Percentiles rank a stretch among this genome's conserved stretches.
Evolutionary conservation across 2,888 invertebrate species (phyloP).

Genomic region (Idaea aversata): DNA sequence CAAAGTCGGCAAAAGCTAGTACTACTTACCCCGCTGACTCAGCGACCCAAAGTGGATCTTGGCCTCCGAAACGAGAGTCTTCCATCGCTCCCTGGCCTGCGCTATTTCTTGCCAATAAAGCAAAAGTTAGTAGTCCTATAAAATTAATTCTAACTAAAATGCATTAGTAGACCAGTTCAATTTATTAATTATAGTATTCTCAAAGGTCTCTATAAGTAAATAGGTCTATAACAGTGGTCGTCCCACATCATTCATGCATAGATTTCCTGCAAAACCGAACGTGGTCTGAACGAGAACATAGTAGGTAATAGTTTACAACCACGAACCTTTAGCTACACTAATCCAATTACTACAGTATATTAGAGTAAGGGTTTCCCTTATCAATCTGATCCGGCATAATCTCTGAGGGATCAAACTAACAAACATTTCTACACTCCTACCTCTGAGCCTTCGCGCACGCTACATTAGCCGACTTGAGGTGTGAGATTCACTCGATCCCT

Average conservation of each 20-base stretch:
- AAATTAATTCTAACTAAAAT: no score
- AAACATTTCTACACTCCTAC: constrained; percentile 12
- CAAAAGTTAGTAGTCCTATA: no score
- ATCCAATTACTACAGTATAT: constrained; percentile 8
- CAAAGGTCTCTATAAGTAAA: no score
- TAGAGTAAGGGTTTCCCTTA: constrained; percentile 14
- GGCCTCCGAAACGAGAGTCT: no score
- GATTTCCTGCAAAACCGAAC: background rate
- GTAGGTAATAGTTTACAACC: background rate
- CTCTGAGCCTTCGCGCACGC: constrained; percentile 14
- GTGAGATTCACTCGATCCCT: background rate
- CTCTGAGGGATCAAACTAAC: constrained; percentile 19
- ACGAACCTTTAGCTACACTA: constrained; percentile 7
- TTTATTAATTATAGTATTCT: no score
- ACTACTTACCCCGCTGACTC: no score
- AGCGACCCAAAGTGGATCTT: no score
- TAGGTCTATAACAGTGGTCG: background rate
- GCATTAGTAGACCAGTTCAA: no score
- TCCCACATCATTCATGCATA: background rate
- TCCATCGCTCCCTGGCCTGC: no score
- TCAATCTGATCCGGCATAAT: constrained; percentile 27
- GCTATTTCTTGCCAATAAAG: no score
- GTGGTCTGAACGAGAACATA: background rate
- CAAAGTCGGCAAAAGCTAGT: no score
- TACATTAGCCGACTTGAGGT: constrained; percentile 20